Conservation (phyloP, 35 echinoderm and acorn worm genomes). For the Nesometra sesokonis region DNA sequence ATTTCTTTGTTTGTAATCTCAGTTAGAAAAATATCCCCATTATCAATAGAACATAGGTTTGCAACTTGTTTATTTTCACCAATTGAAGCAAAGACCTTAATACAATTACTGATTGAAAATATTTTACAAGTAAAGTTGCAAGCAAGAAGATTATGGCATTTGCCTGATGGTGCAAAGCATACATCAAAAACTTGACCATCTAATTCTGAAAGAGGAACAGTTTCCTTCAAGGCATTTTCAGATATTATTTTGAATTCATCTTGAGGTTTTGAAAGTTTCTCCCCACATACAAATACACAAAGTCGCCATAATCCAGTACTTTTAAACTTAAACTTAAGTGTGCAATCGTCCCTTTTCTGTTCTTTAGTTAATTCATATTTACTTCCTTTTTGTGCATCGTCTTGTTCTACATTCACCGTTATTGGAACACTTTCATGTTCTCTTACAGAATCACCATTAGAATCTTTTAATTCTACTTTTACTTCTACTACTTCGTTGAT, state of each 20-base stretch:
- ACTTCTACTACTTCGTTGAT: neutral
- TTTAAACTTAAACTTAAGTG: neutral
- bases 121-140: neutral
- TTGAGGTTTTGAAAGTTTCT: neutral
- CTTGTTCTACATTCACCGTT: neutral
- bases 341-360: neutral
- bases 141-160: neutral
- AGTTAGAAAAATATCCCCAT: neutral
- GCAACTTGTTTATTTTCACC: neutral
- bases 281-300: neutral
- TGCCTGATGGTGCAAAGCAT: neutral
- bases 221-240: neutral
- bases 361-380: neutral
- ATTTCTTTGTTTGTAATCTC: neutral
- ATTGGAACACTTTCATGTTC: neutral
- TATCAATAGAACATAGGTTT: neutral
- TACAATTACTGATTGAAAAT: neutral
- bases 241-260: neutral
- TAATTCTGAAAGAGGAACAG: neutral
- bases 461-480: neutral
- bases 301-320: neutral
- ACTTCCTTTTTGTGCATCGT: neutral
- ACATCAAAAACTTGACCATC: neutral
- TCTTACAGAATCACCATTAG: neutral
- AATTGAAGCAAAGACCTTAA: neutral